Conservation (phyloP, 2,888 invertebrate genomes). For the Brenthis daphne region DNA sequence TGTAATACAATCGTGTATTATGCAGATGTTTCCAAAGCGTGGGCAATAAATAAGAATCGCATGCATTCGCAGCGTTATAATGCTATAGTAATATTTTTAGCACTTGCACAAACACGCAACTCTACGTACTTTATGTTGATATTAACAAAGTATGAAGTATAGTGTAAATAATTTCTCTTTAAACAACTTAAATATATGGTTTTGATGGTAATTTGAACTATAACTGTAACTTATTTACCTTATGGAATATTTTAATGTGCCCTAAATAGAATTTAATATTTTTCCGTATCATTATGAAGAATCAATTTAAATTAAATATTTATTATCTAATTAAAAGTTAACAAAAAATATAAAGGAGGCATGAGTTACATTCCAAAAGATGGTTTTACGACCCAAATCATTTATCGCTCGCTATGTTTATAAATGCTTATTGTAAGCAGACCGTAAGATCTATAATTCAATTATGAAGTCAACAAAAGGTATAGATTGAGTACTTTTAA, state of each 20-base stretch:
- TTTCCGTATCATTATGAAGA: too few relatives aligned
- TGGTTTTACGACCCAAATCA: too few relatives aligned
- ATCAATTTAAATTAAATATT: too few relatives aligned
- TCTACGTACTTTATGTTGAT: slow-evolving; percentile 25
- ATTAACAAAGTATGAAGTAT: slow-evolving; percentile 21
- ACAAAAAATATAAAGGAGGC: too few relatives aligned
- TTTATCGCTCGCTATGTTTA: too few relatives aligned
- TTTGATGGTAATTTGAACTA: background rate
- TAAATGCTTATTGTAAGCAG: too few relatives aligned
- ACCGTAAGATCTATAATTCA: too few relatives aligned
- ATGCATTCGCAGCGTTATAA: slow-evolving; percentile 33
- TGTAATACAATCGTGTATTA: slow-evolving; percentile 31
- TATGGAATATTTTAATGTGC: background rate
- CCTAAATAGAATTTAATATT: background rate
- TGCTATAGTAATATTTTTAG: slow-evolving; percentile 35
- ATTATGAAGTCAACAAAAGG: too few relatives aligned
- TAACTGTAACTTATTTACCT: background rate
- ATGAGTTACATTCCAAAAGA: too few relatives aligned
- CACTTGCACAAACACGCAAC: slow-evolving; percentile 31
- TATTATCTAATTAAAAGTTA: too few relatives aligned
- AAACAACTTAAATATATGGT: slow-evolving; percentile 3
- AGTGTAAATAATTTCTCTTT: slow-evolving; percentile 16
- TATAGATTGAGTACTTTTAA: too few relatives aligned
- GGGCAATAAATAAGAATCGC: slow-evolving; percentile 38
- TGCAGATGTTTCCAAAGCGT: slow-evolving; percentile 35